phyloP scores from a whole-genome alignment of 1,140 invertebrate species.

The Drosophila cardini region DNA sequence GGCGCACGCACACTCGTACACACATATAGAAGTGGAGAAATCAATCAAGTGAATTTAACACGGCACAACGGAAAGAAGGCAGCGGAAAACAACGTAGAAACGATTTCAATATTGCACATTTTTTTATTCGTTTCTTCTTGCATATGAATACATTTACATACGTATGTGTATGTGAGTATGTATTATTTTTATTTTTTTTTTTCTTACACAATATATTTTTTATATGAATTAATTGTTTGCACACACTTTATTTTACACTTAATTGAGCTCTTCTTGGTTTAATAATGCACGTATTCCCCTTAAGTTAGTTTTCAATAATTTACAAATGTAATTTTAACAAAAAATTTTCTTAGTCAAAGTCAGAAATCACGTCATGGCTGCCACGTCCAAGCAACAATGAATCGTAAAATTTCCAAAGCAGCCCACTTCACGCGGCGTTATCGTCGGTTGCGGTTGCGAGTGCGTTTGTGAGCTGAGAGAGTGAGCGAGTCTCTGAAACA shows the following conservation, averaged over 20 bases:
- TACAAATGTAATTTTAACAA: constrained; percentile 75
- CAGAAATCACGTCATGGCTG: constrained; percentile 85
- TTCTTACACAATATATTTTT: constrained; percentile 77
- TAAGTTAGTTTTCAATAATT: constrained; percentile 68
- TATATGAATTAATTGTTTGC: constrained; percentile 63
- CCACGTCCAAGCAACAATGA: constrained; percentile 85
- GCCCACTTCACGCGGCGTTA: constrained; percentile 52
- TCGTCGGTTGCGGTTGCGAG: constrained; percentile 56
- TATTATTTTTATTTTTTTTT: constrained; percentile 51
- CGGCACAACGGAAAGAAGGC: constrained; percentile 40
- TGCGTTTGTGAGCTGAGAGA: constrained; percentile 56
- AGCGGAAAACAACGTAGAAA: constrained; percentile 66
- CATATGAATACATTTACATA: constrained; percentile 33
- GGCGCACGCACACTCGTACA: constrained; percentile 45
- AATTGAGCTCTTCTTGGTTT: constrained; percentile 65
- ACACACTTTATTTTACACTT: constrained; percentile 66
- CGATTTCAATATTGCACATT: constrained; percentile 65
- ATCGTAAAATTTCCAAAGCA: constrained; percentile 67
- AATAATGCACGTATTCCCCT: constrained; percentile 78
- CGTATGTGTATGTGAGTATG: constrained; percentile 19
- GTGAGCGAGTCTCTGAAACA: constrained; percentile 35
- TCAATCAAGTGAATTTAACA: constrained; percentile 67
- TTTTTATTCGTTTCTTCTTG: constrained; percentile 52
- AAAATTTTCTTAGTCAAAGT: constrained; percentile 72
- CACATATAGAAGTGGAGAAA: constrained; percentile 69